Conservation (phyloP, 1,140 invertebrate genomes). For the Caenorhabditis latens region DNA sequence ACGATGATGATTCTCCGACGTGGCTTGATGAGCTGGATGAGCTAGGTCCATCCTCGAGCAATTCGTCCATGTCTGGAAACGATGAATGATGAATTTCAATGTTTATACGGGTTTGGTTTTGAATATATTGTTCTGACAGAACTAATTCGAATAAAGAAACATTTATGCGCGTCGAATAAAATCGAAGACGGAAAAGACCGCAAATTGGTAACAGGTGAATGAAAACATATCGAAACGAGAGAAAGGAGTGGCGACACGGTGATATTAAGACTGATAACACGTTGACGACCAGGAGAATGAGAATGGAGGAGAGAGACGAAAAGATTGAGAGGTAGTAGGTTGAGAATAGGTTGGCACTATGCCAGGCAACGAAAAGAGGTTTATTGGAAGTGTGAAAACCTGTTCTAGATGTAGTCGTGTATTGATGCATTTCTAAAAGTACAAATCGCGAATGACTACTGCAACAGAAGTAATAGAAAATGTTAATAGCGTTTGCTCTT, state of each 20-base stretch:
- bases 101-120: background rate
- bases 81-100: background rate
- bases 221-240: background rate
- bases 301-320: background rate
- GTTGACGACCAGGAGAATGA: conserved; percentile 5
- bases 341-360: conserved; percentile 1
- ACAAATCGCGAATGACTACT: no score
- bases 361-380: background rate
- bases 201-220: background rate
- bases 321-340: background rate
- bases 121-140: background rate
- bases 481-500: no score
- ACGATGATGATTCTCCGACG: conserved; percentile 25
- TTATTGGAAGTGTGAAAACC: background rate
- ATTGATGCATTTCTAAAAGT: no score
- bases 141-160: background rate
- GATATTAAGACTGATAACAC: conserved; percentile 47
- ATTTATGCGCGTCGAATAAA: background rate
- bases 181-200: background rate
- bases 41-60: conserved; percentile 11
- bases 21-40: conserved; percentile 40
- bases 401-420: background rate
- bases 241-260: conserved; percentile 9
- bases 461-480: no score
- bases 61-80: conserved; percentile 33